Conservation (phyloP, 2,888 invertebrate genomes). For the Graphium colonna region DNA sequence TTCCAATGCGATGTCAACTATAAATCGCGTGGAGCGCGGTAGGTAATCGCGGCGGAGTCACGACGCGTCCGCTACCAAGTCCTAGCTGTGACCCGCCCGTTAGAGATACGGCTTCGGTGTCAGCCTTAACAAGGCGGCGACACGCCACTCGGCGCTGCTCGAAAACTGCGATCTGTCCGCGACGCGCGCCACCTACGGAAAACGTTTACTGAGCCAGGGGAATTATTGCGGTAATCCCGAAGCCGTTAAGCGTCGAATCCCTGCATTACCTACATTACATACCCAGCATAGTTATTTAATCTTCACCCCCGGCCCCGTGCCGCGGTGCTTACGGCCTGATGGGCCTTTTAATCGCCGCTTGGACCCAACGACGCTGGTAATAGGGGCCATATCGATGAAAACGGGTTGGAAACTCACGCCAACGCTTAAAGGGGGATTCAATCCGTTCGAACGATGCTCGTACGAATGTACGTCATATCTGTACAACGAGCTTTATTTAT, state of each 20-base stretch:
- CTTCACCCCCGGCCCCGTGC: constrained; percentile 61
- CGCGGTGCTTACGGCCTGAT: constrained; percentile 35
- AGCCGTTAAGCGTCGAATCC: constrained; percentile 75
- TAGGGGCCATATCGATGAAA: constrained; percentile 56
- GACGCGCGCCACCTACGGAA: constrained; percentile 47
- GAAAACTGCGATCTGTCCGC: constrained; percentile 43
- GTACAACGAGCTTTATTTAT: constrained; percentile 43
- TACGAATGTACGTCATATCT: constrained; percentile 53
- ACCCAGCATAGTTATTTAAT: constrained; percentile 72
- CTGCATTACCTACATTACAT: constrained; percentile 74
- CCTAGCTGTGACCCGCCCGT: constrained; percentile 52
- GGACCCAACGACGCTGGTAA: constrained; percentile 53
- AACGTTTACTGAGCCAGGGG: constrained; percentile 74
- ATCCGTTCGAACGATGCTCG: constrained; percentile 57
- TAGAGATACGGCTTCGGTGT: constrained; percentile 60
- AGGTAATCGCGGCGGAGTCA: constrained; percentile 50
- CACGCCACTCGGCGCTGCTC: constrained; percentile 36
- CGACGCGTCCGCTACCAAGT: constrained; percentile 50
- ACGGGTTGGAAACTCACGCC: constrained; percentile 52
- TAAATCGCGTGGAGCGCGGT: constrained; percentile 45
- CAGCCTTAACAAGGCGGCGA: constrained; percentile 44
- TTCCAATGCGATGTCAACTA: not conserved
- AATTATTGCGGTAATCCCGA: constrained; percentile 75
- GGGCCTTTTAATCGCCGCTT: constrained; percentile 39
- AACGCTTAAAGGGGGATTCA: constrained; percentile 62